phyloP scores from a whole-genome alignment of 1,140 invertebrate species.

The Bilobella aurantiaca region DNA sequence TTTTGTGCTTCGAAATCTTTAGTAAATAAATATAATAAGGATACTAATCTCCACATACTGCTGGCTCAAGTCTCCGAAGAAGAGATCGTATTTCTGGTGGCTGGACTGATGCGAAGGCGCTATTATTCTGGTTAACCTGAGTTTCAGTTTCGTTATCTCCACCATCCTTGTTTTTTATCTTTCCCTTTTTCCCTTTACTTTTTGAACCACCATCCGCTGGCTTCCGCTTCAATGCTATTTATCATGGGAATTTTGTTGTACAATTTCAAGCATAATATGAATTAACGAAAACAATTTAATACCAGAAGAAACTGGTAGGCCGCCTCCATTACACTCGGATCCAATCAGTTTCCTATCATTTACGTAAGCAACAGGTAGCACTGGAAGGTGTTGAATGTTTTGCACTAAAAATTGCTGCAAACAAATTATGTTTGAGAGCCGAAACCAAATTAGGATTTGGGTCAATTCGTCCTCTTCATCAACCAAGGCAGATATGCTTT shows the following conservation, averaged over 20 bases:
- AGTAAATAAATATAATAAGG: too few relatives aligned
- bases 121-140: neutral
- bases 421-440: slow-evolving; percentile 19
- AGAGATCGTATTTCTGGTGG: too few relatives aligned
- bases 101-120: too few relatives aligned
- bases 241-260: neutral
- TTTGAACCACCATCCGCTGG: neutral
- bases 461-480: slow-evolving; percentile 11
- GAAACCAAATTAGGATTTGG: slow-evolving; percentile 21
- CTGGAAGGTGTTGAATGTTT: slow-evolving; percentile 11
- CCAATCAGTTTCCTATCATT: neutral
- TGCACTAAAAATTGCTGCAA: slow-evolving; percentile 20
- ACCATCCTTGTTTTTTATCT: slow-evolving; percentile 5
- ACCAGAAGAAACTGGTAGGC: too few relatives aligned
- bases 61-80: too few relatives aligned
- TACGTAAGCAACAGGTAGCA: slow-evolving; percentile 23
- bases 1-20: too few relatives aligned
- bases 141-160: neutral
- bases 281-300: neutral
- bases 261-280: neutral
- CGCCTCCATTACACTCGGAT: too few relatives aligned
- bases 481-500: slow-evolving; percentile 26
- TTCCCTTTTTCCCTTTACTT: slow-evolving; percentile 11
- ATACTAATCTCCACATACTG: too few relatives aligned
- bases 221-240: neutral